Percentiles rank a stretch among this genome's conserved stretches.
These are phyloP conservation scores for Torymus aiolomorphi DNA, from an alignment of 2,888 invertebrate genomes.

Conservation along the genomic window DNA sequence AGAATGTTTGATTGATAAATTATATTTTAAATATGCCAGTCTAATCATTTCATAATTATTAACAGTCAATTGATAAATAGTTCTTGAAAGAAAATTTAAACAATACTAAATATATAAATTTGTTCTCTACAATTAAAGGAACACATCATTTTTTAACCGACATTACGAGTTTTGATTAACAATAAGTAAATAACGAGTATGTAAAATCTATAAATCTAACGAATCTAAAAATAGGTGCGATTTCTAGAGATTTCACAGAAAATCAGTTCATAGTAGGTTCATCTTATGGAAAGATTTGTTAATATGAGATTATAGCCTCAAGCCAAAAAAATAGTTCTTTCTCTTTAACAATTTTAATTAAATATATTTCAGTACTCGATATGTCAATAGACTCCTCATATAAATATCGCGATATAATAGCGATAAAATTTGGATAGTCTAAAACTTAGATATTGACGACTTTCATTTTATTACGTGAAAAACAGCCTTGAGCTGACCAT, in stretches of 20 bases:
- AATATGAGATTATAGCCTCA: constrained; percentile 33
- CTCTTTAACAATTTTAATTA: constrained; percentile 40
- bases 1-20: constrained; percentile 22
- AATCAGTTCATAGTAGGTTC: constrained; percentile 46
- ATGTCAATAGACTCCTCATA: constrained; percentile 38
- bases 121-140: constrained; percentile 19
- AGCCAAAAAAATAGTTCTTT: constrained; percentile 47
- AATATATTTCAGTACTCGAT: constrained; percentile 44
- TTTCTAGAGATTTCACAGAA: constrained; percentile 37
- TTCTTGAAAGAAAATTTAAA: constrained; percentile 21
- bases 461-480: constrained; percentile 44
- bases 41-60: constrained; percentile 29
- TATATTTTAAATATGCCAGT: constrained; percentile 45
- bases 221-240: constrained; percentile 50
- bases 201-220: constrained; percentile 54
- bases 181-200: constrained; percentile 33
- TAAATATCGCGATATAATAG: constrained; percentile 32
- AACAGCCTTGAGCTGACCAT: constrained; percentile 42
- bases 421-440: constrained; percentile 40
- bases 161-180: constrained; percentile 1
- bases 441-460: constrained; percentile 50
- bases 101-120: background rate
- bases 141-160: constrained; percentile 24
- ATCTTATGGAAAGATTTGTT: constrained; percentile 36
- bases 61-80: constrained; percentile 25